Base-by-base conservation (phyloP, 1,140 invertebrate species). In the Teleogryllus occipitalis region DNA sequence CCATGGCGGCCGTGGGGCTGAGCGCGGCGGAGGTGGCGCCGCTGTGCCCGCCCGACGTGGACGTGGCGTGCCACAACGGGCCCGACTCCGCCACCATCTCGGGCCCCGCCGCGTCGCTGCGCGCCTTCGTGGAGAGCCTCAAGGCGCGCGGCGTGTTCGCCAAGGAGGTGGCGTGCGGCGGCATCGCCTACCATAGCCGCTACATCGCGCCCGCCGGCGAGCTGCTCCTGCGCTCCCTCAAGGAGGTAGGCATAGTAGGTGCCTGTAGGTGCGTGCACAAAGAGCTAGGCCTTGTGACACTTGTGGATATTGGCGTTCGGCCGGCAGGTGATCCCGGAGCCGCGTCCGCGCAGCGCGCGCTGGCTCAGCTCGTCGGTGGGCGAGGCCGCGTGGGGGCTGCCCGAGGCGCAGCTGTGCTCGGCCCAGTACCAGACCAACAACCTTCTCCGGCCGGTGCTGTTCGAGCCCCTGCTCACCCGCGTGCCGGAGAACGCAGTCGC, bases 391-490 rank as follows among this genome's bases (percentile, higher is more conserved):
- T 84, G 75, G 84, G 77, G 89, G 27, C 82, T 12, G 77, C 86
- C 88, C 1, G 79, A 89, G 46, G 89, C 90, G 0, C 83, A 87
- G 76, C 85, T 83, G 54, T 89, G 89, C 7, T 91, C 90, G 8
- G 92, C 96, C 7, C 94, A 96, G 82, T 99, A 99, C 84, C 95
- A 96, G 83, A 96, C 96, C 0, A 97, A 98, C n/a, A n/a, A 98
- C 85, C 87, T 98, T 8, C 85, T 97, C 72, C 92, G 81, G 82
- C 91, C 94, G 22, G 96, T 98, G 0, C 86, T 96, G 0, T 98
- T 98, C 83, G 93, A 97, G 83, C 85, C n/a, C n/a, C 93, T 93
- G 0, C 86, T 94, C 0, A 87, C 10, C n/a, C 87, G 93, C 76
- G 91, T 98, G 46, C 95, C 95, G 0, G 86, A 88, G 74, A 92